phyloP scores from a whole-genome alignment of 2,888 invertebrate species.

The Mamestra brassicae region DNA sequence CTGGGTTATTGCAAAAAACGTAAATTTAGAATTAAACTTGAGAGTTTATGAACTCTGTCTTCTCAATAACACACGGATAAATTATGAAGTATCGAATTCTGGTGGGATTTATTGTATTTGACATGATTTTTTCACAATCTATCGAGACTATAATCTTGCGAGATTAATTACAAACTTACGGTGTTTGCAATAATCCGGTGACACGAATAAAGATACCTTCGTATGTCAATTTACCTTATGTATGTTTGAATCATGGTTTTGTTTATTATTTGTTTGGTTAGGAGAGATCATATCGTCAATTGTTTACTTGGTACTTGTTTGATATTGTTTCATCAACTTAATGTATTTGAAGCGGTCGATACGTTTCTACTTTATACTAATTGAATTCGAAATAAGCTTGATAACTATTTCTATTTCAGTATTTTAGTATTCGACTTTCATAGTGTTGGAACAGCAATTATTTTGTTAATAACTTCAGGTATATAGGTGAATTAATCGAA shows the following conservation, averaged over 20 bases:
- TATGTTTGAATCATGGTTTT: not conserved
- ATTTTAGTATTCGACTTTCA: not conserved
- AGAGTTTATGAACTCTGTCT: not conserved
- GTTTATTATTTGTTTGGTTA: constrained; percentile 19
- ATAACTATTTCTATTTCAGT: not conserved
- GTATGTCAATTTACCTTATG: not conserved
- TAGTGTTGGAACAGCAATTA: not conserved
- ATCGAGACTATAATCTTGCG: not conserved
- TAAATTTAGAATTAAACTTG: not conserved
- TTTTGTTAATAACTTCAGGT: not conserved
- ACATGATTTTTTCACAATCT: not conserved
- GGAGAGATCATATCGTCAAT: not conserved
- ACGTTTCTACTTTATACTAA: constrained; percentile 9
- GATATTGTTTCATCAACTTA: constrained; percentile 37
- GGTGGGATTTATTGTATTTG: not conserved
- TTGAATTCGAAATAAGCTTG: constrained; percentile 22
- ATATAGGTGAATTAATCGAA: not conserved
- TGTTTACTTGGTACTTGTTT: constrained; percentile 13
- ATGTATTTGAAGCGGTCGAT: constrained; percentile 27
- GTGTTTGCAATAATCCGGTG: not conserved
- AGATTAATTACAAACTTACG: not conserved
- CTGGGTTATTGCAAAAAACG: not conserved
- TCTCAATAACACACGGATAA: not conserved
- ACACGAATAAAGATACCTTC: not conserved
- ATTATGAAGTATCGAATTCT: not conserved